Percentiles rank a stretch among this genome's conserved stretches.
Evolutionary conservation across 2,113 vertebrate genomes (phyloP).

Genomic region (Vicugna pacos): DNA sequence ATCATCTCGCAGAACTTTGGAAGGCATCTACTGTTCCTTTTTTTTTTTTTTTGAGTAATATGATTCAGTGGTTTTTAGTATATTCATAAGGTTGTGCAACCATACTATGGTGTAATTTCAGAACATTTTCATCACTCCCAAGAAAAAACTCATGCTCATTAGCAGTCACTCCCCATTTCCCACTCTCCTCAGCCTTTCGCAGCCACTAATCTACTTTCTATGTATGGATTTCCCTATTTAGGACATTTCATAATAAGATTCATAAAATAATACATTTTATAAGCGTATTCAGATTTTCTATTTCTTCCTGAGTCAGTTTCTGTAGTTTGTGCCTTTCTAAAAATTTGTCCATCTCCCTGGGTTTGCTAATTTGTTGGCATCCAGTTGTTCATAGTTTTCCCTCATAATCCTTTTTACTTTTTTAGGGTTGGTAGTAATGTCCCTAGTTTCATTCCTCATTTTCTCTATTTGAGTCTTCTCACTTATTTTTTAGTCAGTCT

Average conservation of each 20-base stretch:
- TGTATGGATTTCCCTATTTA: neutral
- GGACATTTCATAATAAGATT: neutral
- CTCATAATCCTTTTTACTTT: neutral
- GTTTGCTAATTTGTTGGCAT: neutral
- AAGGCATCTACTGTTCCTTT: neutral
- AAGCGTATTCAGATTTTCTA: neutral
- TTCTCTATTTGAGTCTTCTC: neutral
- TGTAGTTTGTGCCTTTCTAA: neutral
- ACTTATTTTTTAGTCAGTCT: neutral
- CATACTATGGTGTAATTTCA: slow-evolving; percentile 5
- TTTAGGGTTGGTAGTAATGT: neutral
- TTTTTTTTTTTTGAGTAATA: neutral
- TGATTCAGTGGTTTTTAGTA: neutral
- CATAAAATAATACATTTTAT: neutral
- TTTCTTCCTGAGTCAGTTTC: neutral
- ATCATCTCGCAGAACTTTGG: neutral
- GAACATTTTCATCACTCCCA: neutral
- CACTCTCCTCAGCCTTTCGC: neutral
- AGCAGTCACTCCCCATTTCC: neutral
- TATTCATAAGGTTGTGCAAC: neutral
- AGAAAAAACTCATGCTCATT: neutral
- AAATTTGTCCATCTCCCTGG: neutral
- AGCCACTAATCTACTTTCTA: neutral
- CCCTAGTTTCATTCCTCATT: neutral
- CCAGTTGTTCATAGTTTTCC: neutral